Percentiles rank a stretch among this genome's conserved stretches.
phyloP scores from a whole-genome alignment of 2,888 invertebrate species.

The Autographa pulchrina region DNA sequence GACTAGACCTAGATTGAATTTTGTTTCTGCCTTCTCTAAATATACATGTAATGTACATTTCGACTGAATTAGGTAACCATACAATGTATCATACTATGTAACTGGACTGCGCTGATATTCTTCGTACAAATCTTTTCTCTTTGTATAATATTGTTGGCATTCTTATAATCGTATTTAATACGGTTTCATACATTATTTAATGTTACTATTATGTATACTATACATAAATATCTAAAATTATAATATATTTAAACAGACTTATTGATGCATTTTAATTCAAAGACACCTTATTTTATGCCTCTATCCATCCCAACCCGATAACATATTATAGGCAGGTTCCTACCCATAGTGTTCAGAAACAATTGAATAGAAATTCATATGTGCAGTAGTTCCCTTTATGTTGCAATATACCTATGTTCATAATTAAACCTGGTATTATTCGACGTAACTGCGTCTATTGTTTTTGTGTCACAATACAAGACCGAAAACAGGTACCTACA shows the following conservation, averaged over 20 bases:
- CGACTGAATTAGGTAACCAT: conserved; percentile 77
- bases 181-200: conserved; percentile 70
- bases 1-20: conserved; percentile 45
- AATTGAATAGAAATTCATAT: too few species aligned
- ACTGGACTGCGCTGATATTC: conserved; percentile 78
- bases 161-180: conserved; percentile 78
- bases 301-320: too few species aligned
- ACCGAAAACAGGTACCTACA: too few species aligned
- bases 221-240: conserved; percentile 67
- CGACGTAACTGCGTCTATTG: too few species aligned
- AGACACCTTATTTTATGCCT: neutral
- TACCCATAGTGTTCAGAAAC: too few species aligned
- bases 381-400: too few species aligned
- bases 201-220: conserved; percentile 69
- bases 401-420: too few species aligned
- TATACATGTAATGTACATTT: conserved; percentile 63
- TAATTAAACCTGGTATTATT: too few species aligned
- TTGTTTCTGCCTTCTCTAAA: conserved; percentile 50
- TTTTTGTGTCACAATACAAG: too few species aligned
- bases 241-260: conserved; percentile 61
- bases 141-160: conserved; percentile 76
- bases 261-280: conserved; percentile 28
- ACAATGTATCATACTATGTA: conserved; percentile 66
- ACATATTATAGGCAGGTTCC: too few species aligned
- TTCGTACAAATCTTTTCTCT: conserved; percentile 83